Evolutionary conservation across 2,888 invertebrate genomes (phyloP), one percentile per base, ranked within the genome.

Genomic region (Alitta virens): DNA sequence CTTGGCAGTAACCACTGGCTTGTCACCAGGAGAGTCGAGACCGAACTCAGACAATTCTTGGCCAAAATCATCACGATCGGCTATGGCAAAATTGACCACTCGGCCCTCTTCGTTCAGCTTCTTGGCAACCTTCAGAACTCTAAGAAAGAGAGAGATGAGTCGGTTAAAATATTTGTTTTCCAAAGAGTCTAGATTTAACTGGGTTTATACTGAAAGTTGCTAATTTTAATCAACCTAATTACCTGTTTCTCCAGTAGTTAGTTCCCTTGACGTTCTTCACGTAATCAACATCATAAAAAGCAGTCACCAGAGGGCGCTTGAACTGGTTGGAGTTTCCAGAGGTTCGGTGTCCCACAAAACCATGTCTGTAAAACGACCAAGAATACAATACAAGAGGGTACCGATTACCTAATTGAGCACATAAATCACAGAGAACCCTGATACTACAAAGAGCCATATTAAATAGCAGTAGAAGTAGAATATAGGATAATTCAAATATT

Each of bases 31-130:
- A 14, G 60, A 46, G 79, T 88, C 92, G 66, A 96, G 87, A 62
- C 98, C 98, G 82, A 88, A 95, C 82, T 98, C 97, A 74, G 92
- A 91, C 72, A 98, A 84, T 82, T 99, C 99, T 73, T 92, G 90
- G 64, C 91, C 90, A 87, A 97, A 97, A 74, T 96, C 94, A 75
- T 92, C 92, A 81, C 91, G 92, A 80, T 91, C 89, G 82, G 94
- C 91, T 70, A 99, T 86, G 1, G 96, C 96, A 85, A 97, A 99
- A 71, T 85, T 88, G 43, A 90, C 86, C 52, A 87, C 86, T 57
- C 74, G 72, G 7, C 76, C 80, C 21, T 67, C 75, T 33, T 85
- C 86, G 53, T 86, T 81, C 78, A 87, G 85, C 68, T 88, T 87
- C 79, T 91, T 88, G 64, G 90, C 91, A 14, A 92, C 90, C 85